These are phyloP conservation scores for Poicephalus meyeri DNA, from an alignment of 2,113 vertebrate genomes.

Conservation along the genomic window DNA sequence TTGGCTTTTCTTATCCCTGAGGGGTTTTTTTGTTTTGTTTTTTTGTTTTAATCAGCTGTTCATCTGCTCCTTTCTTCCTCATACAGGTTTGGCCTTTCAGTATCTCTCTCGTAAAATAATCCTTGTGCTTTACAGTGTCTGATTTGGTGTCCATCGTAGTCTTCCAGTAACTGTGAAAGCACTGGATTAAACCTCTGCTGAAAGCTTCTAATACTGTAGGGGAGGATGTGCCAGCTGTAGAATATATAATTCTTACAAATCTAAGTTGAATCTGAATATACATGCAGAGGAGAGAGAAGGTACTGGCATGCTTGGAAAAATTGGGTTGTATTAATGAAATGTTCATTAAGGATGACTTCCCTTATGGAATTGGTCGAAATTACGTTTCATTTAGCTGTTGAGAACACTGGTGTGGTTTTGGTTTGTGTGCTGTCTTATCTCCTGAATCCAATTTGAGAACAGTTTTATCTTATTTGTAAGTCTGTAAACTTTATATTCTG, in stretches of 20 bases:
- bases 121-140: not conserved
- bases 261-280: not conserved
- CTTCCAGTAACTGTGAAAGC: not conserved
- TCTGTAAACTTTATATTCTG: not conserved
- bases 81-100: not conserved
- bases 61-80: not conserved
- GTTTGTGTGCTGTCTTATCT: not conserved
- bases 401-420: not conserved
- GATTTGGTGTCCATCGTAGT: not conserved
- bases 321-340: not conserved
- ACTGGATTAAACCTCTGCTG: not conserved
- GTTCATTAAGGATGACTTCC: not conserved
- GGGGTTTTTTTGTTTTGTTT: not conserved
- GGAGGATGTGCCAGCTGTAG: not conserved
- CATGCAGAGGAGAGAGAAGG: not conserved
- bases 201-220: not conserved
- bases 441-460: not conserved
- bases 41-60: not conserved
- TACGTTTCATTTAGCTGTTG: not conserved
- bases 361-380: not conserved
- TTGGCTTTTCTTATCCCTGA: not conserved
- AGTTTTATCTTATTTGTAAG: not conserved
- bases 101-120: not conserved
- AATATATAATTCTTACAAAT: not conserved
- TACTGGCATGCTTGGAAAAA: not conserved